phyloP scores from a whole-genome alignment of 2,797 vertebrate species.

The Poliocrania exsul region DNA sequence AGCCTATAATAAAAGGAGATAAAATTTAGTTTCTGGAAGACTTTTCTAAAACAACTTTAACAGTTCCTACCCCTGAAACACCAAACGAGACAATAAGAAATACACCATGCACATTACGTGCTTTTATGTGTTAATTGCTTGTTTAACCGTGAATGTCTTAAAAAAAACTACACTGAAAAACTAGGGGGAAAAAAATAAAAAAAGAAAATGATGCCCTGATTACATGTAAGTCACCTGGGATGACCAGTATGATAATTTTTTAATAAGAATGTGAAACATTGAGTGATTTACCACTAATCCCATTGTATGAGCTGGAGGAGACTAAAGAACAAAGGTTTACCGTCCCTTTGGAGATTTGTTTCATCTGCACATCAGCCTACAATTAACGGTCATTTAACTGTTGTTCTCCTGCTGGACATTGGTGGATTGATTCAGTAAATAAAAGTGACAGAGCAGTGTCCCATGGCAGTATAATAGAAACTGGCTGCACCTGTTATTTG shows the following conservation, averaged over 20 bases:
- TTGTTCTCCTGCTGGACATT: slow-evolving; percentile 83
- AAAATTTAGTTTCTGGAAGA: neutral
- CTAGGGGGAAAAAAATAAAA: neutral
- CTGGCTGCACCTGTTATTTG: slow-evolving; percentile 84
- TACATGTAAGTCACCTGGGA: slow-evolving; percentile 48
- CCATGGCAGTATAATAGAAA: slow-evolving; percentile 73
- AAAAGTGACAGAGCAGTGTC: slow-evolving; percentile 83
- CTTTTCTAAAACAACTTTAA: neutral
- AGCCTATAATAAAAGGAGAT: neutral
- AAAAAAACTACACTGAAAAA: neutral
- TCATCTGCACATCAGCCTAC: slow-evolving; percentile 83
- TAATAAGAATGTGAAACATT: slow-evolving; percentile 74
- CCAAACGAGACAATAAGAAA: neutral
- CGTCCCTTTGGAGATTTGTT: slow-evolving; percentile 80
- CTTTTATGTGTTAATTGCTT: neutral
- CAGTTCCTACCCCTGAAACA: neutral
- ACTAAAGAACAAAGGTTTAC: slow-evolving; percentile 82
- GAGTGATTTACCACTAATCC: slow-evolving; percentile 78
- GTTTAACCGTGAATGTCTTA: neutral
- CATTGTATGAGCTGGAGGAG: slow-evolving; percentile 65
- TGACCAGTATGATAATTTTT: slow-evolving; percentile 67
- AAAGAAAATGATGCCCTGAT: neutral
- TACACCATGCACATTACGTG: fast-evolving
- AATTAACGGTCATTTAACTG: slow-evolving; percentile 86
- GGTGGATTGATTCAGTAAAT: slow-evolving; percentile 86